A percentile compares a stretch with the other conserved stretches of the same genome.
These are phyloP conservation scores for Cassiopea andromeda DNA, from an alignment of 30 jellyfish, hydroid and myxozoan species.

Conservation along the genomic window DNA sequence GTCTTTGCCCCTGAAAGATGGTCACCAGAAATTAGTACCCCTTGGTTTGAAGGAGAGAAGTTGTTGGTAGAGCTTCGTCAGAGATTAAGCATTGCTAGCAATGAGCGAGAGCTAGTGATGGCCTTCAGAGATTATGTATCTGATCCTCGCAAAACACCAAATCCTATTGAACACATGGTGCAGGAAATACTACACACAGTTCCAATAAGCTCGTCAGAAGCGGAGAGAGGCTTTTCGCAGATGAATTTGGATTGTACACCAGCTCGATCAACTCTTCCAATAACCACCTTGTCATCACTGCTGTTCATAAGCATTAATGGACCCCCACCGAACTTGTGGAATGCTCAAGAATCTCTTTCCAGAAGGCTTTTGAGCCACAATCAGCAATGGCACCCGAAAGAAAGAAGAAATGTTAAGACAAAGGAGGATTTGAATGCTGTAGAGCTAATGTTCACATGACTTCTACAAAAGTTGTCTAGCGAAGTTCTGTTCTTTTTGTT, in stretches of 20 bases:
- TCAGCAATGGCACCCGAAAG: neutral
- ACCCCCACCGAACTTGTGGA: slow-evolving; percentile 38
- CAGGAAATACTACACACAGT: slow-evolving; percentile 27
- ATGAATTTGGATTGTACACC: slow-evolving; percentile 54
- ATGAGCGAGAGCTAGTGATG: slow-evolving; percentile 13
- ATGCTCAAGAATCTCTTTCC: slow-evolving; percentile 12
- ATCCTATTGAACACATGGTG: neutral
- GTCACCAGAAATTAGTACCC: slow-evolving; percentile 38
- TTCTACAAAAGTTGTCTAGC: too few relatives aligned
- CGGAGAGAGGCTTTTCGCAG: slow-evolving; percentile 70
- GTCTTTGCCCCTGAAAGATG: slow-evolving; percentile 41
- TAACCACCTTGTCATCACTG: slow-evolving; percentile 14
- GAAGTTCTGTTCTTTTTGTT: too few relatives aligned
- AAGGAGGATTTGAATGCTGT: neutral
- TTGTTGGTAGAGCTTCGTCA: slow-evolving; percentile 4
- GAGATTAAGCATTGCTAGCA: slow-evolving; percentile 43
- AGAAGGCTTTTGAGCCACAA: neutral
- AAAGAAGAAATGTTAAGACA: neutral
- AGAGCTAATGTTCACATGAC: slow-evolving; percentile 1
- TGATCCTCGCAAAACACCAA: slow-evolving; percentile 44
- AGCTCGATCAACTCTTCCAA: neutral
- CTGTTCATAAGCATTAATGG: slow-evolving; percentile 37
- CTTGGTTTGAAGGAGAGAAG: slow-evolving; percentile 59
- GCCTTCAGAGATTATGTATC: slow-evolving; percentile 45
- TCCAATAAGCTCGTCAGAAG: slow-evolving; percentile 59